Base-by-base conservation (phyloP, 2,888 invertebrate genomes). In the Mythimna pallens region DNA sequence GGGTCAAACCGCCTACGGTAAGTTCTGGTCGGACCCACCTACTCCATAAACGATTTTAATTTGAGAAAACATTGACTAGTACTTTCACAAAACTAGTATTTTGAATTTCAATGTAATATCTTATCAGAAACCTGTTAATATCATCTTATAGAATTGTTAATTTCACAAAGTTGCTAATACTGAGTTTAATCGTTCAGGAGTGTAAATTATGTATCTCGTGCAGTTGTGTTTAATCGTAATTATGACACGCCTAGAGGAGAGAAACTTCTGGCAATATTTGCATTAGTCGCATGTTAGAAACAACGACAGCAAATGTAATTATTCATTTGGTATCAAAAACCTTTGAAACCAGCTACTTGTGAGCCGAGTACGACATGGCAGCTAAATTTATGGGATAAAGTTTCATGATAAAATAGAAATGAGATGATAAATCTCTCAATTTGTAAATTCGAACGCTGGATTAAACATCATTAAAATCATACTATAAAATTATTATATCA, bases 1-100 rank as follows among this genome's bases (percentile, higher is more conserved):
- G 74, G 86, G 86, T 87, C 83, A 87, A 62, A 69, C 69, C 67
- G 74, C 78, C 80, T 71, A 75, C 72, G 70, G 67, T 74, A 58
- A 75, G 67, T 69, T 66, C 70, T 77, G 70, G 69, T 70, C 59
- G 78, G 70, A 73, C 81, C 75, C 72, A 22, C 73, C 73, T 61
- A 73, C 67, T 63, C 76, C 72, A 76, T 81, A 81, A 80, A 64
- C 47, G 71, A 71, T 74, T 70, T 70, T 81, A 80, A 84, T 82
- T 75, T 78, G 69, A 70, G 74, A 80, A 76, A 78, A 58, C 68
- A 70, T 34, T 71, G 40, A 62, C 22, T 61, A 22, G 62, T 66
- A 72, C 81, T 87, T 83, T 86, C 84, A 78, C 75, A 78, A 62
- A 70, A 78, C 78, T 40, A 59, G 63, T 80, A 80, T 65, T 78